Percentiles rank a stretch among this genome's conserved stretches.
These are phyloP conservation scores for Meteorus colon DNA, from an alignment of 2,888 invertebrate species.

Conservation along the genomic window DNA sequence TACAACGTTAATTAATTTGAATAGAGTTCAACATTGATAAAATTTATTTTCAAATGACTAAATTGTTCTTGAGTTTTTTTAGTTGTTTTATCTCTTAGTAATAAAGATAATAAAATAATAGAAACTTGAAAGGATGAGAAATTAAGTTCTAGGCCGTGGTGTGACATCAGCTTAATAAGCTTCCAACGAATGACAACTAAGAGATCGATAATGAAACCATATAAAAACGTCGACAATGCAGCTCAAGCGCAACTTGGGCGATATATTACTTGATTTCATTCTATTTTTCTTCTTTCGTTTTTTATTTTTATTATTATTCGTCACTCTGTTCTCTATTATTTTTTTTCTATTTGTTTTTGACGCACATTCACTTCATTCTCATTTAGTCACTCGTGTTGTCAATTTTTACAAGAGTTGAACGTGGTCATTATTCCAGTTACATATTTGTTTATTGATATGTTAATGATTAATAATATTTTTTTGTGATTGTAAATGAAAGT, in stretches of 20 bases:
- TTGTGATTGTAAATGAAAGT: background rate
- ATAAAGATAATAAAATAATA: constrained; percentile 5
- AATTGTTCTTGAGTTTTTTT: too few relatives aligned
- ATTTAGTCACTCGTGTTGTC: constrained; percentile 24
- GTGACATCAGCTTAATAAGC: constrained; percentile 72
- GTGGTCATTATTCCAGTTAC: background rate
- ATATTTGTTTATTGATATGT: background rate
- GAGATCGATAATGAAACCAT: constrained; percentile 72
- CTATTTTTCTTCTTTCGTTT: background rate
- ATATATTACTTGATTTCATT: background rate
- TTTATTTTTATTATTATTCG: constrained; percentile 1
- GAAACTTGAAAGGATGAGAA: constrained; percentile 33
- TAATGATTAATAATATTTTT: background rate
- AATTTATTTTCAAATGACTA: too few relatives aligned
- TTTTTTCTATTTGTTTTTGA: background rate
- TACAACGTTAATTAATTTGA: too few relatives aligned
- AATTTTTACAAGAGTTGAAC: constrained; percentile 3
- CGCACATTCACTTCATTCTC: background rate
- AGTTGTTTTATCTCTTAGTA: background rate
- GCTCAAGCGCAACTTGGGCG: background rate
- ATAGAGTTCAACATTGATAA: too few relatives aligned
- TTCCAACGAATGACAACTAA: constrained; percentile 61
- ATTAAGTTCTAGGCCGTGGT: constrained; percentile 70
- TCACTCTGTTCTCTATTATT: background rate
- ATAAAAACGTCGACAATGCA: constrained; percentile 60